Evolutionary conservation across 2,113 vertebrate species (phyloP), one percentile per base, ranked within the genome.

Genomic region (Cebus imitator): DNA sequence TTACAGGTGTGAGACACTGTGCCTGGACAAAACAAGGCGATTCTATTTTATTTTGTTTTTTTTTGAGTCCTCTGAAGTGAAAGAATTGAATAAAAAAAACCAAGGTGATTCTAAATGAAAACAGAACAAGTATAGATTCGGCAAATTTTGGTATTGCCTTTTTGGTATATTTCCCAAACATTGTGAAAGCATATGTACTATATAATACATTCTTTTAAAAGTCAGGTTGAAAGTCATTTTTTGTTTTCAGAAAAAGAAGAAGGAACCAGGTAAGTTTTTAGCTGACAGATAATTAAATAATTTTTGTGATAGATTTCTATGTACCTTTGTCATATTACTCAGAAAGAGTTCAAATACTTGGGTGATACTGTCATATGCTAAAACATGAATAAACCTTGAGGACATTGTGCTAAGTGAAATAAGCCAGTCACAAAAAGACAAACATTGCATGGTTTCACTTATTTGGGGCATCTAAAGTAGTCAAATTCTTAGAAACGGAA

Each of bases 21-120:
- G 27, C 61, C 27, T 30, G 61, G 61, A 30, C 11, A 64, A 64
- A 64, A 64, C 61, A 94, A 84, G 11, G 30, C 48, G 3, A 45
- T 96, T 95, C 10, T 52, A 17, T 52, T 52, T 16, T 52, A 16
- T 52, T 52, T 52, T 14, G 3, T 16, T 52, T 52, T 52, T 52
- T 52, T 52, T 16, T 43, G 43, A 6, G 14, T 16, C 16, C 14
- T 52, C 50, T 52, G 50, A 52, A 52, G 50, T 52, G 50, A 52
- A 16, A 52, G 16, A 52, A 52, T 52, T 52, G 50, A 50, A 50
- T 3, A 3, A 52, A 16, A 52, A 52, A 61, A 90, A 75, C 57
- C 20, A 94, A 89, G 11, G n/a, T 79, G 3, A 45, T 96, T 95
- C 7, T 85, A 85, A 84, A 89, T 73, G 52, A 85, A 84, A 89